Conservation (phyloP, 2,113 vertebrate species). For the Sigmodon hispidus region DNA sequence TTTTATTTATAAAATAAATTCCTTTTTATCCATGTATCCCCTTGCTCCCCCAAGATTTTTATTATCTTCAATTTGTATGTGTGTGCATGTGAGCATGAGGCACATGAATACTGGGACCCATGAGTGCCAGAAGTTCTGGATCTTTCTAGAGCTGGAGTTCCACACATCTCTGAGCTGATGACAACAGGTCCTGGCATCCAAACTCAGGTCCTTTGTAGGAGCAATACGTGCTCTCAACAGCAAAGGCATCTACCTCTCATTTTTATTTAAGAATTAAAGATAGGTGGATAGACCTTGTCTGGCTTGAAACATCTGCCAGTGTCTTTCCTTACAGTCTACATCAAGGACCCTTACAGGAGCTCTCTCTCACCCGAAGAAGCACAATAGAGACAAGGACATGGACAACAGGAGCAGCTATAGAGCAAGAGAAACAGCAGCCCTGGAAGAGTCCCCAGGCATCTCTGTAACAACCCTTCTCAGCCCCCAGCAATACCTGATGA, state of each 20-base stretch:
- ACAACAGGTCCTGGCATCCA: neutral
- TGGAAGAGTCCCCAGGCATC: neutral
- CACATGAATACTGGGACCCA: neutral
- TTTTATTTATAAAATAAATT: no score
- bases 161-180: neutral
- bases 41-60: no score
- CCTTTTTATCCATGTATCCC: no score
- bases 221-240: no score
- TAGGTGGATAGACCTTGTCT: neutral
- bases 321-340: neutral
- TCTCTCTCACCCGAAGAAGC: neutral
- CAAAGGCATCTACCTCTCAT: neutral
- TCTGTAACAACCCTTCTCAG: neutral
- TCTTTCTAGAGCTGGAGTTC: neutral
- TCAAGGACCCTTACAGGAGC: neutral
- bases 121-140: neutral
- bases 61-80: neutral
- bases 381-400: neutral
- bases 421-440: neutral
- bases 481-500: slow-evolving; percentile 89
- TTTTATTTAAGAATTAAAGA: slow-evolving; percentile 15
- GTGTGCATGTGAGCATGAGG: no score
- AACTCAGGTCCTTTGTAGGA: neutral
- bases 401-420: neutral
- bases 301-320: neutral